These are phyloP conservation scores for Xyrauchen texanus DNA, from an alignment of 2,113 vertebrate genomes.

Conservation along the genomic window DNA sequence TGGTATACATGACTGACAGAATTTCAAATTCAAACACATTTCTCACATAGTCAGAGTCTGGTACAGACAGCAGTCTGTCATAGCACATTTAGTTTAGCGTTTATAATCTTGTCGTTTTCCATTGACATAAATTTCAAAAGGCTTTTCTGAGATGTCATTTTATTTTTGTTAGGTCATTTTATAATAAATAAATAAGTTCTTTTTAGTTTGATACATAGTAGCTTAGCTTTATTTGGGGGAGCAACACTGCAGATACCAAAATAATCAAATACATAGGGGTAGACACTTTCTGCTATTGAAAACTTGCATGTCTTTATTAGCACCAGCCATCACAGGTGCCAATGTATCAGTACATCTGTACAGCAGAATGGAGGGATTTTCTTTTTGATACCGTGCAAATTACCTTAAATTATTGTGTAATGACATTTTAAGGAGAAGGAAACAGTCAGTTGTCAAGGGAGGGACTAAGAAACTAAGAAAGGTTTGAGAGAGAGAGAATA, in stretches of 20 bases:
- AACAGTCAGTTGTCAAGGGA: too few species aligned
- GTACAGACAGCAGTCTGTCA: background rate
- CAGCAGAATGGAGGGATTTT: background rate
- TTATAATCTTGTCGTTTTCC: background rate
- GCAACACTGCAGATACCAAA: background rate
- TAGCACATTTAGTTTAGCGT: background rate
- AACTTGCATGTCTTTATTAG: too few species aligned
- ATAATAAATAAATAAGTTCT: too few species aligned
- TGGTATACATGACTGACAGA: background rate
- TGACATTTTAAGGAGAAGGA: too few species aligned
- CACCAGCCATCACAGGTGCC: too few species aligned
- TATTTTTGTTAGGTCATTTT: background rate
- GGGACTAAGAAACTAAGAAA: background rate
- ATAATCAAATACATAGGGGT: too few species aligned
- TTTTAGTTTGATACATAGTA: too few species aligned
- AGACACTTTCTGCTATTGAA: too few species aligned
- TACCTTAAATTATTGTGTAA: slow-evolving; percentile 18
- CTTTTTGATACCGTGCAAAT: background rate
- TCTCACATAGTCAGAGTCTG: background rate
- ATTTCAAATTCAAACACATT: background rate
- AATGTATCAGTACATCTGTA: background rate
- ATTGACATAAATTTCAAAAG: background rate
- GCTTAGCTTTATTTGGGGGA: too few species aligned
- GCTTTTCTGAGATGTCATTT: background rate
- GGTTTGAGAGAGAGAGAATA: background rate